Evolutionary conservation across 2,888 invertebrate genomes (phyloP).

Genomic region (Galerucella calmariensis): DNA sequence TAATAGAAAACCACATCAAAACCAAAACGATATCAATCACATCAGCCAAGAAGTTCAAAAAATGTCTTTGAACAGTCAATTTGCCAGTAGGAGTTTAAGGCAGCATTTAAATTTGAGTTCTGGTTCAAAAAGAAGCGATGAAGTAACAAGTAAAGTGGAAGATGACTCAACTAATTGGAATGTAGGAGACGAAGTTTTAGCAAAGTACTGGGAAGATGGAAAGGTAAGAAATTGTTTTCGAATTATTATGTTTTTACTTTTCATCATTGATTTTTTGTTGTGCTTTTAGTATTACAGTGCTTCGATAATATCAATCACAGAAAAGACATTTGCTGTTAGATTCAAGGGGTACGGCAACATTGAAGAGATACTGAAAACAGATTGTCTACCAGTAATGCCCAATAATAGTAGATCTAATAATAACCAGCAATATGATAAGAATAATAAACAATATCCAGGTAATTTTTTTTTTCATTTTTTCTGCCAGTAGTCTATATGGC

Average conservation of each 20-base stretch:
- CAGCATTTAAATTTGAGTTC: conserved; percentile 59
- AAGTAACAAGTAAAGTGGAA: conserved; percentile 27
- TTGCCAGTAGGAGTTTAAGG: conserved; percentile 60
- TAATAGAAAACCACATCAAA: conserved; percentile 28
- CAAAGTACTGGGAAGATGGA: conserved; percentile 94
- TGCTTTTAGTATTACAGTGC: conserved; percentile 82
- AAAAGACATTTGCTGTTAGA: conserved; percentile 86
- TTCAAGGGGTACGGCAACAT: conserved; percentile 91
- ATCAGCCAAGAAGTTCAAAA: conserved; percentile 51
- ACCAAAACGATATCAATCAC: conserved; percentile 41
- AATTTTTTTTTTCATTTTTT: conserved; percentile 16
- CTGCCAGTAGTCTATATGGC: not conserved
- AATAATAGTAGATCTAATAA: conserved; percentile 48
- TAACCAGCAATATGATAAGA: conserved; percentile 40
- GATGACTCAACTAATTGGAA: conserved; percentile 70
- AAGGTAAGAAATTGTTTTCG: conserved; percentile 69
- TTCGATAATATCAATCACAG: conserved; percentile 81
- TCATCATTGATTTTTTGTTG: conserved; percentile 30
- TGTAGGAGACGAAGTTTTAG: conserved; percentile 85
- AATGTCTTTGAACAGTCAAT: conserved; percentile 60
- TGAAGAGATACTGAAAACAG: conserved; percentile 86
- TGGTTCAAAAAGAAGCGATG: conserved; percentile 30
- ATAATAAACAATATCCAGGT: conserved; percentile 44
- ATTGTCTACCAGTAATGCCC: conserved; percentile 75
- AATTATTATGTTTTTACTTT: not conserved